Evolutionary conservation across 2,888 invertebrate species (phyloP).

Genomic region (Liopterus haemorrhoidalis): DNA sequence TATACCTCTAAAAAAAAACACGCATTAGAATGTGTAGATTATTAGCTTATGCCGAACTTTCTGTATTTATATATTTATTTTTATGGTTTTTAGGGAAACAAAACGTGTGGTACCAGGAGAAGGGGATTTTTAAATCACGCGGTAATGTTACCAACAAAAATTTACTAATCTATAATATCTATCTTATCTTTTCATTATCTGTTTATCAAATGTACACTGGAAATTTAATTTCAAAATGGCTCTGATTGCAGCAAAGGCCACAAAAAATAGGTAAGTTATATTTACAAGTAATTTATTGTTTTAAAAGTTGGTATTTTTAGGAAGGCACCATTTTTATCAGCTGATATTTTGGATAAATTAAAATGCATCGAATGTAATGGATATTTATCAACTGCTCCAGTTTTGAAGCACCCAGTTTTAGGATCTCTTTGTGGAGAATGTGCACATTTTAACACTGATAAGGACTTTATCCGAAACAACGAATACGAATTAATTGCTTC

Average conservation of each 20-base stretch:
- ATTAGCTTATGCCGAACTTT: too few relatives aligned
- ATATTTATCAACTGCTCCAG: conserved; percentile 14
- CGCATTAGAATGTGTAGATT: too few relatives aligned
- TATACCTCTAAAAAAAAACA: too few relatives aligned
- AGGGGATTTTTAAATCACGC: too few relatives aligned
- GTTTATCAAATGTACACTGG: too few relatives aligned
- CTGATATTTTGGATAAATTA: conserved; percentile 16
- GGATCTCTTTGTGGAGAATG: conserved; percentile 18
- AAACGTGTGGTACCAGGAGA: too few relatives aligned
- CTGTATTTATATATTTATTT: too few relatives aligned
- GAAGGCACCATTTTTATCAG: conserved; percentile 18
- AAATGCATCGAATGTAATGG: conserved; percentile 18
- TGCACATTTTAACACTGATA: conserved; percentile 7
- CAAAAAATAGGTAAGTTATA: conserved; percentile 16
- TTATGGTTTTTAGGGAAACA: too few relatives aligned
- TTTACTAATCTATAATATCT: too few relatives aligned
- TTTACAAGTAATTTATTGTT: neutral
- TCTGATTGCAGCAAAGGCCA: conserved; percentile 17
- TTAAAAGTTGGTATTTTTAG: conserved; percentile 5
- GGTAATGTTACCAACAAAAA: too few relatives aligned
- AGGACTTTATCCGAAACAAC: conserved; percentile 8
- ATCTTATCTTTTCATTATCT: too few relatives aligned
- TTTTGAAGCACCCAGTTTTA: conserved; percentile 15
- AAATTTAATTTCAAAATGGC: too few relatives aligned
- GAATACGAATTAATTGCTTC: conserved; percentile 18